A percentile compares a stretch with the other conserved stretches of the same genome.
Conservation (phyloP, 2,113 vertebrate species). For the Petromus typicus region DNA sequence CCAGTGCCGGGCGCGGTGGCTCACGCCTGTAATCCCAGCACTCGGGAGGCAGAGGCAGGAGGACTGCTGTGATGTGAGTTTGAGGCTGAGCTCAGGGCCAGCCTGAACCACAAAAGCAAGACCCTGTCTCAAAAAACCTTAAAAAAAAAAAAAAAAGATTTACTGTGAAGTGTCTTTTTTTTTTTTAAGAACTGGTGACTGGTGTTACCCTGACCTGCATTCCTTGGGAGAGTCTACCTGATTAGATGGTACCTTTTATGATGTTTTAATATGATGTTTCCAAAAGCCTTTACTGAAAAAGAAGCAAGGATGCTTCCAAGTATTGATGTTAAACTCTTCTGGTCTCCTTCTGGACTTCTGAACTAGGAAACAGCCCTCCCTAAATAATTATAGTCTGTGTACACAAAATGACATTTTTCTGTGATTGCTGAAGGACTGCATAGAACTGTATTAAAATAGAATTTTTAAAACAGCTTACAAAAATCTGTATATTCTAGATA, state of each 20-base stretch:
- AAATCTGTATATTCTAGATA: not conserved
- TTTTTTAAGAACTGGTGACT: not conserved
- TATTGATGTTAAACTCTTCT: not conserved
- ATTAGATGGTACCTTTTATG: not conserved
- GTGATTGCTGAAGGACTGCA: not conserved
- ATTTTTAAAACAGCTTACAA: not conserved
- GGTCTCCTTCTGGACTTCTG: conserved; percentile 8
- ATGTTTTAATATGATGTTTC: not conserved
- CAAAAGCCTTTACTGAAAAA: conserved; percentile 35
- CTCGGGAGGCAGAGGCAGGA: too few relatives aligned
- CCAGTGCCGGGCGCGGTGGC: too few relatives aligned
- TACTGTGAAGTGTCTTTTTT: not conserved
- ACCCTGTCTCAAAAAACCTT: too few relatives aligned
- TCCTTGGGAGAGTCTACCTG: not conserved
- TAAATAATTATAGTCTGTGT: not conserved
- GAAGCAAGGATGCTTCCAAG: not conserved
- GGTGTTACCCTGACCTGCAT: not conserved
- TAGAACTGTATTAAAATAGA: not conserved
- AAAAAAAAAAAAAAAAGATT: too few relatives aligned
- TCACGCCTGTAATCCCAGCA: too few relatives aligned
- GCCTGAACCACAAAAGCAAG: too few relatives aligned
- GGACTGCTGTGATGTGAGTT: too few relatives aligned
- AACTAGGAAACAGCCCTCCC: not conserved
- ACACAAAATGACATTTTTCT: not conserved
- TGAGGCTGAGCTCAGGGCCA: too few relatives aligned